phyloP scores from a whole-genome alignment of 2,888 invertebrate species.

The Cryptus armator region DNA sequence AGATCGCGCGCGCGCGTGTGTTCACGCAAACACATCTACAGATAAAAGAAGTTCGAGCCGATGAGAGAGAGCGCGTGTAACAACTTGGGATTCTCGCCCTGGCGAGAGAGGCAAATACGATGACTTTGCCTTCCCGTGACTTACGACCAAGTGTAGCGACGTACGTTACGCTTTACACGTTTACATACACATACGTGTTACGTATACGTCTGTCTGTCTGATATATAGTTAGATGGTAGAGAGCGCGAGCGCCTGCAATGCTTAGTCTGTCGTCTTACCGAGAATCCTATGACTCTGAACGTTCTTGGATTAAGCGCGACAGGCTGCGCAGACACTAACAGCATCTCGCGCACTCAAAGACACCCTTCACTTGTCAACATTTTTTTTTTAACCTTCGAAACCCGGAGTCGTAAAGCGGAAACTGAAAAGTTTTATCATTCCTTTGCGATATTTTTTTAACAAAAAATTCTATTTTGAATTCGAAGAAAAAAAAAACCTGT shows the following conservation, averaged over 20 bases:
- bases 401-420: background rate
- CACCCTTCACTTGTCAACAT: conserved; percentile 1
- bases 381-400: background rate
- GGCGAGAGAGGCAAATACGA: background rate
- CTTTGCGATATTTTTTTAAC: background rate
- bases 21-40: background rate
- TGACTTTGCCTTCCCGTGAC: conserved; percentile 17
- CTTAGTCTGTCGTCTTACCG: conserved; percentile 14
- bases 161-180: conserved; percentile 1
- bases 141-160: background rate
- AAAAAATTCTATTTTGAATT: too few relatives aligned
- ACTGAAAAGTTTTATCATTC: background rate
- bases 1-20: background rate
- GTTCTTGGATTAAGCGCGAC: conserved; percentile 5
- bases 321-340: background rate
- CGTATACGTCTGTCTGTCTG: conserved; percentile 1
- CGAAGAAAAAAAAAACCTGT: too few relatives aligned
- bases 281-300: conserved; percentile 5
- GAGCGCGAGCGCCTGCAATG: background rate
- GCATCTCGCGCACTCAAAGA: conserved; percentile 7
- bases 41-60: conserved; percentile 30
- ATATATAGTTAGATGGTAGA: background rate
- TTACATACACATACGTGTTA: background rate
- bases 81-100: conserved; percentile 20
- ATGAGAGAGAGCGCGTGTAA: background rate